These are phyloP conservation scores for Macrosoma leucophasiata DNA, from an alignment of 2,888 invertebrate genomes.

Conservation along the genomic window DNA sequence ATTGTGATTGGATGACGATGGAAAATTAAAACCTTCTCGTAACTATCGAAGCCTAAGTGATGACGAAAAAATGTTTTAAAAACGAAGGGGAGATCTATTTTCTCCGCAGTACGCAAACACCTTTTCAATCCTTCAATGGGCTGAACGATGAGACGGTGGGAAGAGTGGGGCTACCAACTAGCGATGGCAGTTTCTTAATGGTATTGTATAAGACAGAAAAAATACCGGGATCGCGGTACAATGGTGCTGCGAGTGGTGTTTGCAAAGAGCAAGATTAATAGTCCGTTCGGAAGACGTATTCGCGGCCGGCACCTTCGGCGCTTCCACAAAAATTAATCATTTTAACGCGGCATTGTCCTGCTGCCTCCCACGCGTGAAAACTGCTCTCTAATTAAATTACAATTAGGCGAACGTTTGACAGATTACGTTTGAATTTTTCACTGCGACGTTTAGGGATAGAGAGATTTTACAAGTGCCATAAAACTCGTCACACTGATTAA, in stretches of 20 bases:
- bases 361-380: conserved; percentile 60
- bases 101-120: conserved; percentile 70
- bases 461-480: conserved; percentile 50
- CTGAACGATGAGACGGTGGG: conserved; percentile 53
- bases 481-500: conserved; percentile 57
- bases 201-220: conserved; percentile 71
- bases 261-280: conserved; percentile 73
- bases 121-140: conserved; percentile 73
- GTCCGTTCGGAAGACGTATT: conserved; percentile 51
- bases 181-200: conserved; percentile 71
- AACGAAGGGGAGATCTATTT: conserved; percentile 69
- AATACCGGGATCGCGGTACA: conserved; percentile 65
- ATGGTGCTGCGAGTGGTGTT: conserved; percentile 45
- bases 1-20: conserved; percentile 69
- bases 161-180: conserved; percentile 63
- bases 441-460: conserved; percentile 36
- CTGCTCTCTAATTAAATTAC: conserved; percentile 68
- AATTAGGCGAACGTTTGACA: conserved; percentile 68
- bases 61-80: conserved; percentile 56
- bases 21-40: conserved; percentile 65
- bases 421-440: conserved; percentile 60
- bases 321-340: conserved; percentile 70
- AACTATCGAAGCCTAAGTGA: conserved; percentile 75
- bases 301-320: conserved; percentile 45
- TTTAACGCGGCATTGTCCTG: conserved; percentile 70